Base-by-base conservation (phyloP, 2,797 vertebrate species). In the Sebastes vulpes region DNA sequence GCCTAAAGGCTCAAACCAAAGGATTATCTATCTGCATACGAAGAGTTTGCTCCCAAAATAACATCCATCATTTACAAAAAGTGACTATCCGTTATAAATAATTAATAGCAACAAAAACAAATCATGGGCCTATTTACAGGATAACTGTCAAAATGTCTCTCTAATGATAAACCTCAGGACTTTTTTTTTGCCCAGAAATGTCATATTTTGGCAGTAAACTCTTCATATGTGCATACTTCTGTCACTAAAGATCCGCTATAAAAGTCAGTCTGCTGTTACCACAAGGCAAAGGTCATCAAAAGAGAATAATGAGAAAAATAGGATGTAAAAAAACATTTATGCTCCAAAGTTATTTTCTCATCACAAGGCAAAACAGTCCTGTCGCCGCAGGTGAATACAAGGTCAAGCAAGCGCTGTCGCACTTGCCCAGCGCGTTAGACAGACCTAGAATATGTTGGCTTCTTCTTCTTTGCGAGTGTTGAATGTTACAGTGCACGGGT, bases 341-440 rank as follows among this genome's bases (percentile, higher is more conserved):
- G 83, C 79, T 88, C 31, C 72, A 81, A 85, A 85, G 65, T 78
- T 90, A 63, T 89, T 89, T 92, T 90, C 75, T 92, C 88, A 92
- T 92, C 86, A 91, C 94, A 95, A 95, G 93, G 91, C 94, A 94
- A 94, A 94, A 94, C 94, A 94, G 94, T 94, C 93, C 93, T 85
- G 83, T 89, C 74, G 87, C 90, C 78, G 72, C 89, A 84, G 90
- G 89, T 88, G 74, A 89, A 84, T 80, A 86, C 77, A 75, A 82
- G 79, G 79, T 90, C 81, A 83, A 86, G 87, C 83, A 60, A 81
- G 85, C 68, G 63, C 71, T 25, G 81, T 72, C 79, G 42, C 87
- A 70, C 78, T 70, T 81, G 77, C 42, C 82, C 86, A 81, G 71
- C 65, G 42, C 72, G 8, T 84, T 26, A 57, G 77, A 80, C 81